Percentiles rank a stretch among this genome's conserved stretches.
These are phyloP conservation scores for Bombus affinis DNA, from an alignment of 1,140 invertebrate species.

Conservation along the genomic window DNA sequence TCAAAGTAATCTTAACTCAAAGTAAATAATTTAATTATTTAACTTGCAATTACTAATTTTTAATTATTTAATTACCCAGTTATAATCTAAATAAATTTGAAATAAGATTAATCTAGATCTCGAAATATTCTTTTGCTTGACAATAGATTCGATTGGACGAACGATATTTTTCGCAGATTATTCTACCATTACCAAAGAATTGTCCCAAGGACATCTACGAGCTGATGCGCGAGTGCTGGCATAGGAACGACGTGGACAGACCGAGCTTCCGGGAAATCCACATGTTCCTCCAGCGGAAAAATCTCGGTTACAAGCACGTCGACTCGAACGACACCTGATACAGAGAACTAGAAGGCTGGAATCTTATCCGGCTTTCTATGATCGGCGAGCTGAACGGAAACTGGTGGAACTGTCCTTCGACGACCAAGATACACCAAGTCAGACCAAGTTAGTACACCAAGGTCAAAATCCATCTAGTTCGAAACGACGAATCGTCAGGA, in stretches of 20 bases:
- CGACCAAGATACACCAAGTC: constrained; percentile 68
- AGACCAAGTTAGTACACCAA: constrained; percentile 69
- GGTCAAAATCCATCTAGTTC: neutral
- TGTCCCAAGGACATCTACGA: constrained; percentile 96
- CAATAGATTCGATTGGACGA: neutral
- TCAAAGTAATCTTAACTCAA: neutral
- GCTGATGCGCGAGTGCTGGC: constrained; percentile 97
- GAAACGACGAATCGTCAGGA: constrained; percentile 25
- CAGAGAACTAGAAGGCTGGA: constrained; percentile 78
- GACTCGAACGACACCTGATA: constrained; percentile 79
- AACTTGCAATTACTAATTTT: neutral
- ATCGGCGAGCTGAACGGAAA: constrained; percentile 80
- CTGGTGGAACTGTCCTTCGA: constrained; percentile 76
- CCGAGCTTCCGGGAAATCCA: constrained; percentile 96
- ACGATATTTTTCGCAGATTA: constrained; percentile 81
- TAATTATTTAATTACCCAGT: neutral
- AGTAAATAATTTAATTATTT: neutral
- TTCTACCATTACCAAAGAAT: constrained; percentile 89
- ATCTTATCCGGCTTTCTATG: constrained; percentile 79
- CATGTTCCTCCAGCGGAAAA: constrained; percentile 95
- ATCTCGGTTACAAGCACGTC: constrained; percentile 89
- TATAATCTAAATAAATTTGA: neutral
- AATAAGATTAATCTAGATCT: neutral
- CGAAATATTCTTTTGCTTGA: neutral
- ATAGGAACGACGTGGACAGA: constrained; percentile 91